Conservation (phyloP, 1,140 invertebrate genomes). For the Physella acuta region DNA sequence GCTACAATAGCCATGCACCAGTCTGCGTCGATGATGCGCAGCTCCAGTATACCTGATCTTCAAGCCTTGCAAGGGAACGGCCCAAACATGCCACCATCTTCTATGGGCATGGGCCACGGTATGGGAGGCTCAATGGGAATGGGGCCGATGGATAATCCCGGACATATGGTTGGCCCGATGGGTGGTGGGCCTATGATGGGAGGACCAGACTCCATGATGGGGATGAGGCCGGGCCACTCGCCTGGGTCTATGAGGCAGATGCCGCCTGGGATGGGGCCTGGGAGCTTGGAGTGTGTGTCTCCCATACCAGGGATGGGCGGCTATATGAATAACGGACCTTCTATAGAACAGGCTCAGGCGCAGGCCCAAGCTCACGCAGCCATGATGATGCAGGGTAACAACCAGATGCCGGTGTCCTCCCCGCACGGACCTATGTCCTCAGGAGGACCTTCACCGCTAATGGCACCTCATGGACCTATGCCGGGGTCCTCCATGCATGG, state of each 20-base stretch:
- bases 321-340: conserved; percentile 19
- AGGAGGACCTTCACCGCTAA: conserved; percentile 20
- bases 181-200: neutral
- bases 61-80: conserved; percentile 18
- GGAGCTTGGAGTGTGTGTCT: conserved; percentile 21
- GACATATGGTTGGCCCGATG: conserved; percentile 1
- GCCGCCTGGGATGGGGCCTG: conserved; percentile 15
- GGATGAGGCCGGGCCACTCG: conserved; percentile 18
- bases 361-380: conserved; percentile 25
- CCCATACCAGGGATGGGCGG: conserved; percentile 21
- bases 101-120: conserved; percentile 32
- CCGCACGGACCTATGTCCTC: conserved; percentile 16
- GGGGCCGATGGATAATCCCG: conserved; percentile 10
- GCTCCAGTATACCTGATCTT: conserved; percentile 41
- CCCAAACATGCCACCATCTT: conserved; percentile 28
- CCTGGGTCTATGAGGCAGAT: conserved; percentile 10
- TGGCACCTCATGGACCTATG: conserved; percentile 7
- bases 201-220: conserved; percentile 19
- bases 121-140: neutral
- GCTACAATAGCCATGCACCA: conserved; percentile 41
- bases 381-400: conserved; percentile 25
- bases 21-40: conserved; percentile 41
- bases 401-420: conserved; percentile 13
- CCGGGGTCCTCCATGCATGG: conserved; percentile 5
- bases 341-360: conserved; percentile 22